phyloP scores from a whole-genome alignment of 2,888 invertebrate genomes.

The Erannis defoliaria region DNA sequence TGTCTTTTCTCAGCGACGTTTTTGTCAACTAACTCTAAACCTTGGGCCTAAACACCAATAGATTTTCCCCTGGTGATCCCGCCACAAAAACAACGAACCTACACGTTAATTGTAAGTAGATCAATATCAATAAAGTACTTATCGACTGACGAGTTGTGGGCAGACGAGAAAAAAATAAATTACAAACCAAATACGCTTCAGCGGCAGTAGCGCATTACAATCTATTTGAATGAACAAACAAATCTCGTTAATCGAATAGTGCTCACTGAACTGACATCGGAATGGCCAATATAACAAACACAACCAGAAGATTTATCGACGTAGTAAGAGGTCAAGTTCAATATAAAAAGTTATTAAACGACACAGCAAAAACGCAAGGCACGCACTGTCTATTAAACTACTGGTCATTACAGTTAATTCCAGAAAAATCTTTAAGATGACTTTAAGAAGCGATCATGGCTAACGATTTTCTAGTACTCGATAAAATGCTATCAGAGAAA shows the following conservation, averaged over 20 bases:
- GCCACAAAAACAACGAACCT: neutral
- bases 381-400: conserved; percentile 21
- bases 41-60: neutral
- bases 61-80: neutral
- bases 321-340: conserved; percentile 17
- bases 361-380: conserved; percentile 30
- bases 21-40: too few relatives aligned
- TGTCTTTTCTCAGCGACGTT: too few relatives aligned
- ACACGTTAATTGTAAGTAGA: neutral
- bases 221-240: conserved; percentile 30
- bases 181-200: conserved; percentile 19
- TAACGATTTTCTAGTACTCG: conserved; percentile 38
- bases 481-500: conserved; percentile 49
- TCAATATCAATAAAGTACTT: neutral
- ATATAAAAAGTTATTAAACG: conserved; percentile 25
- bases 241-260: conserved; percentile 31
- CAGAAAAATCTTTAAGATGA: conserved; percentile 50
- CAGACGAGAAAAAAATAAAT: conserved; percentile 22
- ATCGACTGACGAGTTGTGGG: neutral
- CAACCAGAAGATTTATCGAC: conserved; percentile 29
- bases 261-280: conserved; percentile 31
- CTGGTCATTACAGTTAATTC: conserved; percentile 49
- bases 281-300: conserved; percentile 28
- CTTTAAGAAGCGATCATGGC: conserved; percentile 54
- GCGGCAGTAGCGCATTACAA: conserved; percentile 26